Evolutionary conservation across 2,888 invertebrate species (phyloP), one percentile per base, ranked within the genome.

Genomic region (Melangyna quadrimaculata): DNA sequence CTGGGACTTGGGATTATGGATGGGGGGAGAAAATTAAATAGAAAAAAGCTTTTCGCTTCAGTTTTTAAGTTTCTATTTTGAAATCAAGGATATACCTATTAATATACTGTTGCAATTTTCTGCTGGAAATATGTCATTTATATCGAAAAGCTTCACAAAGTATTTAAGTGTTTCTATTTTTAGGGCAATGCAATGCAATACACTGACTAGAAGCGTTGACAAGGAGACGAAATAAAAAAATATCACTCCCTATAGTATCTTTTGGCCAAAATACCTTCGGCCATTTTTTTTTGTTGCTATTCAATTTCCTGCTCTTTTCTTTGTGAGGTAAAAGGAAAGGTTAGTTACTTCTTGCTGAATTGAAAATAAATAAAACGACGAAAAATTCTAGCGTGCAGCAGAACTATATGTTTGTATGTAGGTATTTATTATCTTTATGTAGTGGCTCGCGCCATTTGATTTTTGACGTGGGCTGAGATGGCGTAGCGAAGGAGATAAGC

Each of bases 401-500:
- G 19, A 19, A 12, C 0, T 32, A 32, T 17, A 6, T 17, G 2
- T 10, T 12, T 22, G 14, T 12, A 3, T 24, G 1, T n/a, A 43
- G 3, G 8, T 17, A 27, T 55, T n/a, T n/a, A n/a, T n/a, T n/a
- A 10, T 17, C n/a, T 29, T 22, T 12, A 5, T 22, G 32, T 37
- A 22, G 63, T 70, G 72, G 74, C 83, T 79, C 74, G 78, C 79
- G 73, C 79, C 74, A 59, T 74, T 82, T 53, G 61, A 53, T 82
- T 82, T 61, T 72, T 27, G 19, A 67, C 69, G 83, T 83, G 79
- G 83, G 83, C 19, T 74, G 83, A 14, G 32, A 74, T 78, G 70
- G 74, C 73, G 74, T 79, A 73, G 78, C 70, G 27, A 79, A 79
- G 55, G 37, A 83, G 83, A 79, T 83, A 83, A 83, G 79, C 74